Base-by-base conservation (phyloP, 1,140 invertebrate genomes). In the Drosophila burlai region DNA sequence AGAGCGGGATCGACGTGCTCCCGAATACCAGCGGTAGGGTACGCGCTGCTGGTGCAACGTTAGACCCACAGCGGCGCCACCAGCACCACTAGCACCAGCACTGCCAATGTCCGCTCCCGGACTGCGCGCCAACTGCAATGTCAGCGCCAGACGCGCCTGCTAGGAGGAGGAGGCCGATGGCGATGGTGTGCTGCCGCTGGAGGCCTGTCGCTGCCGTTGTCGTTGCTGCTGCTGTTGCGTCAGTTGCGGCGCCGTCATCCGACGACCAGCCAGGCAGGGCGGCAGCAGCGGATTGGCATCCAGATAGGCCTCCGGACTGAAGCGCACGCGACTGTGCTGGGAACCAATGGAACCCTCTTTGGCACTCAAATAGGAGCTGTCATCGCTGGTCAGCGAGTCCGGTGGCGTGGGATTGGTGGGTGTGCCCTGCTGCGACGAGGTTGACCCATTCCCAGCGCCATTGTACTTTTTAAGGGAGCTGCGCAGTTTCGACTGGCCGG, bases 401-500 rank as follows among this genome's bases (percentile, higher is more conserved):
- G 97, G 97, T 0, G 97, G 97, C 3, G 97, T 97, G 2, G 96
- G 96, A 93, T 97, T 97, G 3, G 97, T 97, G 31, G 97, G 96
- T 0, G 97, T 97, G n/a, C 90, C 85, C 65, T 92, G 89, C 57
- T 91, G 89, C 18, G 89, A 91, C n/a, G 81, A 91, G 29, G 76
- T 81, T 47, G 72, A 81, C 3, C 83, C 83, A 29, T 87, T 86
- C 1, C 72, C 57, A 6, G 58, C 76, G 34, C 46, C 50, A 36
- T 81, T 81, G 66, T 89, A 90, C 24, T 84, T 84, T 31, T 81
- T 84, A 3, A 90, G 40, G 13, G 82, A 84, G 46, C 76, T 76
- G 49, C 80, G 86, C 46, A 82, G 95, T 49, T 86, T 85, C 31
- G 60, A 54, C 15, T 76, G 64, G 40, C 68, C 21, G 16, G 61